phyloP scores from a whole-genome alignment of 2,888 invertebrate genomes.

The Polymixis lichenea region DNA sequence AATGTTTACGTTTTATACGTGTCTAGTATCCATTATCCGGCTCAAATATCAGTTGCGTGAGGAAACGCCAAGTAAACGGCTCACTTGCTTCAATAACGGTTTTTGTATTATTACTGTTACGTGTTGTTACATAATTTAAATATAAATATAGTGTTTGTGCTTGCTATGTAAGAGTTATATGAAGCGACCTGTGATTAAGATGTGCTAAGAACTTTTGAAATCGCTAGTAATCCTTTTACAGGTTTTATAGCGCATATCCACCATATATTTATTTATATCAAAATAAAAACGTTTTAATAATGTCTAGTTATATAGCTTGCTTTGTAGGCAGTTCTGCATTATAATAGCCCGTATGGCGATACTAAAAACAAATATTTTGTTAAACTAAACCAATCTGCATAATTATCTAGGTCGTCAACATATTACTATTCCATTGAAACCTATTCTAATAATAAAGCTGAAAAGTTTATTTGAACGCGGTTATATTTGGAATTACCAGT shows the following conservation, averaged over 20 bases:
- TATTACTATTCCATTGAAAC: slow-evolving; percentile 1
- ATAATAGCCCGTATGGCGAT: slow-evolving; percentile 19
- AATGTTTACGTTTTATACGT: slow-evolving; percentile 46
- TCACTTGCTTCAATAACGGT: slow-evolving; percentile 52
- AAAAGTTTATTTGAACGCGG: not conserved
- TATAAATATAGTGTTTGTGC: slow-evolving; percentile 55
- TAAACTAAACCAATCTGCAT: not conserved
- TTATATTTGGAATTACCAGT: not conserved
- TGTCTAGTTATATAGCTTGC: not conserved
- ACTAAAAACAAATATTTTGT: not conserved
- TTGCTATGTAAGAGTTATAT: slow-evolving; percentile 47
- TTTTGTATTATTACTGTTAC: slow-evolving; percentile 58
- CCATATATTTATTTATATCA: too few relatives aligned
- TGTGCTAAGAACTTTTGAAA: slow-evolving; percentile 30
- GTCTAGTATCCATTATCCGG: slow-evolving; percentile 29
- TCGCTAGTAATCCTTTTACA: not conserved
- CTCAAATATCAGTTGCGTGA: slow-evolving; percentile 56
- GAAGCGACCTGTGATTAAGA: slow-evolving; percentile 37
- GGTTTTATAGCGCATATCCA: not conserved
- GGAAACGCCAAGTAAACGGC: slow-evolving; percentile 57
- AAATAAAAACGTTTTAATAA: not conserved
- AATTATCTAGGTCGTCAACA: not conserved
- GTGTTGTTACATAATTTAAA: slow-evolving; percentile 61
- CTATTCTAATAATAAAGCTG: not conserved
- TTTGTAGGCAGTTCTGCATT: slow-evolving; percentile 1